Evolutionary conservation across 2,797 vertebrate species (phyloP), one percentile per base, ranked within the genome.

Genomic region (Dicrostonyx torquatus): DNA sequence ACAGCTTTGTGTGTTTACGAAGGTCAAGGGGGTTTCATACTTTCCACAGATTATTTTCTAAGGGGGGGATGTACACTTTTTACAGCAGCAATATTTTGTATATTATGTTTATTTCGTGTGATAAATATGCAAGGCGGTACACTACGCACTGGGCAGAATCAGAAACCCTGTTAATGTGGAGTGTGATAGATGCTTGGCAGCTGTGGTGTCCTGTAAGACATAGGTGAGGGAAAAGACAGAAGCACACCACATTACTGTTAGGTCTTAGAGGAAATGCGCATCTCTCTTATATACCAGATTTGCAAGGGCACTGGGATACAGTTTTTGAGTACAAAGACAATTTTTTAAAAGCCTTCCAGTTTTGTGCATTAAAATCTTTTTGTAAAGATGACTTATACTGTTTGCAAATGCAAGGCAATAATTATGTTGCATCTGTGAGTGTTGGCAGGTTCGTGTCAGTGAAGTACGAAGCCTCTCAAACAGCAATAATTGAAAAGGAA

Each of bases 51-150:
- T 98, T 98, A 97, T 98, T 98, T 98, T 98, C 98, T 98, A 98
- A 96, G 97, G 98, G 98, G 98, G 98, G 98, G 96, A 98, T 98
- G 98, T 98, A 98, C 97, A 98, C 97, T 98, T 98, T 98, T 98
- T 98, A 98, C 98, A 97, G 97, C 98, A 98, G 98, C 98, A 98
- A 98, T 98, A 98, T 98, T 98, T 98, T 98, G 98, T 98, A 98
- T 98, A 98, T 98, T 98, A 98, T 97, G 98, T 98, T 98, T 98
- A 96, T 97, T 98, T 98, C 97, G 95, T 97, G 98, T 96, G 97
- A 94, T 97, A 87, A 98, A 98, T 98, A 98, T 98, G 98, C 98
- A 98, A 98, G 97, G 96, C 95, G 97, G 98, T 97, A 98, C 98
- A 98, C 98, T 98, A 98, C 96, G 92, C 60, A 1, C 91, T 97